Evolutionary conservation across 2,888 invertebrate genomes (phyloP).

Genomic region (Deladenus siricidicola): DNA sequence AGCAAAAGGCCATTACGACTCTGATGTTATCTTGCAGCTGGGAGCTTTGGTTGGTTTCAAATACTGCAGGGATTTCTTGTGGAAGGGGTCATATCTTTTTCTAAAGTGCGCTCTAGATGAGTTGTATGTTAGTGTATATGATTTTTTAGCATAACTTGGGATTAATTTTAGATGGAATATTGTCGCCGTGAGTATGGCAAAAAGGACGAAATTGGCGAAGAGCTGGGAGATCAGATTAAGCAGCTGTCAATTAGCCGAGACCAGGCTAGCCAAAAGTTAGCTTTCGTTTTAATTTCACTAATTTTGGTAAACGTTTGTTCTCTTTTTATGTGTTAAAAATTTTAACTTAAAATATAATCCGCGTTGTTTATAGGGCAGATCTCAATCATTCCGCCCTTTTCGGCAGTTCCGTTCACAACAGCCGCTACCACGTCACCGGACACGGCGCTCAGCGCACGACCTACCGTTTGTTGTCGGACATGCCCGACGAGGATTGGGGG

Average conservation of each 20-base stretch:
- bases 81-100: too few relatives aligned
- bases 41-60: background rate
- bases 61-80: too few relatives aligned
- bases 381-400: too few relatives aligned
- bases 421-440: background rate
- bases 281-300: background rate
- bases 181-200: background rate
- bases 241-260: background rate
- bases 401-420: background rate
- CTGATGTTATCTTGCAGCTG: background rate
- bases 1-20: background rate
- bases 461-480: constrained; percentile 26
- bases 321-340: too few relatives aligned
- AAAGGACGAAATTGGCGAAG: background rate
- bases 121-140: too few relatives aligned
- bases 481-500: constrained; percentile 34
- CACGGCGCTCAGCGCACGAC: background rate
- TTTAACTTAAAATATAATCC: too few relatives aligned
- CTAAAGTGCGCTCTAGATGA: too few relatives aligned
- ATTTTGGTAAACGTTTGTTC: background rate
- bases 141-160: too few relatives aligned
- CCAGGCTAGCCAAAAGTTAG: background rate
- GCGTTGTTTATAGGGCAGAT: too few relatives aligned
- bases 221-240: background rate
- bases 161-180: background rate